These are phyloP conservation scores for Altica lythri DNA, from an alignment of 2,888 invertebrate species.

Conservation along the genomic window DNA sequence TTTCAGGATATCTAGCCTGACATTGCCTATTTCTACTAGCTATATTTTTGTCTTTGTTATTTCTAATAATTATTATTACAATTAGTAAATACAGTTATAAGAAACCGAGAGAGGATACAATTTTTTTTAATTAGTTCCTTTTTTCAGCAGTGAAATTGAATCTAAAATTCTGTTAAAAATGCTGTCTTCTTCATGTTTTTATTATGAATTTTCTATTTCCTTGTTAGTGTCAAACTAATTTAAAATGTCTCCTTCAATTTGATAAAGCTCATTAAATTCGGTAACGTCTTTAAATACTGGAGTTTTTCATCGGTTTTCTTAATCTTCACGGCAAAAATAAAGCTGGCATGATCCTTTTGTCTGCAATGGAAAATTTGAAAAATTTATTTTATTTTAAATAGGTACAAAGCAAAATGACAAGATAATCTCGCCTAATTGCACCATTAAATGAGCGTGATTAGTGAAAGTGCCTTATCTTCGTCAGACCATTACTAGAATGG, in stretches of 20 bases:
- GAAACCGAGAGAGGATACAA: no score
- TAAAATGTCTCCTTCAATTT: slow-evolving; percentile 13
- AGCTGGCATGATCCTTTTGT: slow-evolving; percentile 5
- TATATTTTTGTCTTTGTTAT: no score
- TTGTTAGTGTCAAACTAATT: slow-evolving; percentile 17
- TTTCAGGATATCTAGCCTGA: no score
- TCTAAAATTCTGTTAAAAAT: no score
- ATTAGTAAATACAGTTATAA: no score
- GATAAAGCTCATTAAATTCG: slow-evolving; percentile 15
- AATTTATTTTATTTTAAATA: slow-evolving; percentile 19
- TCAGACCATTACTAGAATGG: slow-evolving; percentile 36
- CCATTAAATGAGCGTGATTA: slow-evolving; percentile 23
- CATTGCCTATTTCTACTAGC: no score
- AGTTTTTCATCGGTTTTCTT: slow-evolving; percentile 15
- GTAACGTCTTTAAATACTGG: slow-evolving; percentile 13
- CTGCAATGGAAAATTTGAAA: slow-evolving; percentile 12
- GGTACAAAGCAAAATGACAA: slow-evolving; percentile 21
- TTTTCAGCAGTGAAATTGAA: no score
- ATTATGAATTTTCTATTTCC: slow-evolving; percentile 2
- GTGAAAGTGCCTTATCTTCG: slow-evolving; percentile 26
- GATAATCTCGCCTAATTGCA: slow-evolving; percentile 17
- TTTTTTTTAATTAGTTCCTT: no score
- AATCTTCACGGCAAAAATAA: slow-evolving; percentile 5
- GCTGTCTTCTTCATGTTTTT: neutral
- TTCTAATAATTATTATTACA: no score